phyloP scores from a whole-genome alignment of 2,797 vertebrate species.

The Eurystomus glaucurus region DNA sequence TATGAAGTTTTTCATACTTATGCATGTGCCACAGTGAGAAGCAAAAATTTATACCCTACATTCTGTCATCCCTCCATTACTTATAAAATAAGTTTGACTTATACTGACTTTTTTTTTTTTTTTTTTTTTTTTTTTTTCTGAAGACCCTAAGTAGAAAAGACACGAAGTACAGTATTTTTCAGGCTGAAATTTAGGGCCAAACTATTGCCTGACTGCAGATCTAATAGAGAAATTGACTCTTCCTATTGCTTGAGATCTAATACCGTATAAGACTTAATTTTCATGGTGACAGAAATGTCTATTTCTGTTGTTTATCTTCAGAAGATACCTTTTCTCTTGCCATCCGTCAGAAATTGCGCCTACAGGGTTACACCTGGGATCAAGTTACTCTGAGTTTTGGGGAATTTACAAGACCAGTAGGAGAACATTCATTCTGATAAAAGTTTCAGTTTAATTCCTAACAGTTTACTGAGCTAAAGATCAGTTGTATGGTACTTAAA shows the following conservation, averaged over 20 bases:
- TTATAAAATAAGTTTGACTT: not conserved
- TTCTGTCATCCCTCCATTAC: not conserved
- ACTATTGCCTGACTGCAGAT: not conserved
- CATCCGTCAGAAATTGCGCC: not conserved
- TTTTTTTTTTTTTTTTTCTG: not conserved
- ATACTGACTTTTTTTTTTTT: not conserved
- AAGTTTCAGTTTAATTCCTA: not conserved
- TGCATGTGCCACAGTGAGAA: fast-evolving
- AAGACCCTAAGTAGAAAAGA: not conserved
- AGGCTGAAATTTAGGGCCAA: not conserved
- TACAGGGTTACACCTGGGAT: not conserved
- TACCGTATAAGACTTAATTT: not conserved
- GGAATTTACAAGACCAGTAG: not conserved
- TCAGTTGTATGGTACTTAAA: not conserved
- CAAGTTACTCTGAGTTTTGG: not conserved
- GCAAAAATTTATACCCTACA: not conserved
- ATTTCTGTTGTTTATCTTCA: not conserved
- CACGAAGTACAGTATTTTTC: not conserved
- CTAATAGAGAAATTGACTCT: not conserved
- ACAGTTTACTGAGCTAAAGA: not conserved
- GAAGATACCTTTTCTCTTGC: not conserved
- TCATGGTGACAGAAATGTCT: not conserved
- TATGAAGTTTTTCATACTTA: not conserved
- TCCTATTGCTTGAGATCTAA: not conserved
- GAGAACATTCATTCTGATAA: not conserved